Evolutionary conservation across 1,140 invertebrate species (phyloP).

Genomic region (Lepidurus couesii): DNA sequence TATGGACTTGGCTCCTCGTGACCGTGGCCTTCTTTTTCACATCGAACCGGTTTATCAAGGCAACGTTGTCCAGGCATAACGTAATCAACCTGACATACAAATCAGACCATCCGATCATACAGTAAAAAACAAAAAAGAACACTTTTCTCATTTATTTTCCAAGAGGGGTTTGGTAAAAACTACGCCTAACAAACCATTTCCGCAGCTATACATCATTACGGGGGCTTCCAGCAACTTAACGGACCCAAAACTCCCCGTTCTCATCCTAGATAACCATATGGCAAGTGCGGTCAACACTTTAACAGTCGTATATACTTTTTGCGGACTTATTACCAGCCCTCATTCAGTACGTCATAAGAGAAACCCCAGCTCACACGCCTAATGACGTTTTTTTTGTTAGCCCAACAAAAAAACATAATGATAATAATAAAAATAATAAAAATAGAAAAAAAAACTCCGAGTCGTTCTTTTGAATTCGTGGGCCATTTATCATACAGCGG

Average conservation of each 20-base stretch:
- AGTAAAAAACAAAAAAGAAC: not conserved
- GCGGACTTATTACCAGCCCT: not conserved
- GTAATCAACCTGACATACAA: not conserved
- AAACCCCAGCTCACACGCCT: not conserved
- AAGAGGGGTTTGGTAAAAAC: too few species aligned
- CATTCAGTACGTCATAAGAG: not conserved
- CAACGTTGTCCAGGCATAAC: not conserved
- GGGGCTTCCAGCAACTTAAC: not conserved
- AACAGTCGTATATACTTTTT: not conserved
- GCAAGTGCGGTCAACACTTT: not conserved
- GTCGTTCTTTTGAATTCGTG: not conserved
- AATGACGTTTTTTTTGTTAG: not conserved
- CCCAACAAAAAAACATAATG: not conserved
- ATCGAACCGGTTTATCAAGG: conserved; percentile 8
- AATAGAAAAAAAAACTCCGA: not conserved
- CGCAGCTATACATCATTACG: not conserved
- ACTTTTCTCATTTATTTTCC: not conserved
- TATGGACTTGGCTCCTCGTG: not conserved
- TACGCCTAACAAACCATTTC: not conserved
- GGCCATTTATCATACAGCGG: not conserved
- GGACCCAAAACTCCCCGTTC: not conserved
- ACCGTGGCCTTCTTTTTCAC: not conserved
- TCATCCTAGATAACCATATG: not conserved
- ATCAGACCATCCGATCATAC: not conserved
- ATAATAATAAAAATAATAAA: too few species aligned